phyloP scores from a whole-genome alignment of 2,797 vertebrate species.

The Parauchenoglanis punctatus region DNA sequence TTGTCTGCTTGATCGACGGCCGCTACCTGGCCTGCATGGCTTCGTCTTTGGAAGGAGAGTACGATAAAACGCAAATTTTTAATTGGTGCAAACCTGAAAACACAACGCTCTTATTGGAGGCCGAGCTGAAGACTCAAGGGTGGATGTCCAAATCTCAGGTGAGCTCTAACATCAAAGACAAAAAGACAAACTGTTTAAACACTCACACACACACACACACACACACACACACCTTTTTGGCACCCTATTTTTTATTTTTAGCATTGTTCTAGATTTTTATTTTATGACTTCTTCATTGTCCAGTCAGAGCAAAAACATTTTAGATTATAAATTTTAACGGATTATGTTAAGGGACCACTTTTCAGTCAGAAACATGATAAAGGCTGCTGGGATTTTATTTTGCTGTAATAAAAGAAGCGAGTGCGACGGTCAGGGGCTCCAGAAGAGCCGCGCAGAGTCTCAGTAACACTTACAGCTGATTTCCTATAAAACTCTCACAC shows the following conservation, averaged over 20 bases:
- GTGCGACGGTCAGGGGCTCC: too few relatives aligned
- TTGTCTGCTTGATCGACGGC: background rate
- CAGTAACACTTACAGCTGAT: too few relatives aligned
- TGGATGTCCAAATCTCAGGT: background rate
- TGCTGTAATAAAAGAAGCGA: too few relatives aligned
- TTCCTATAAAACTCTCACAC: too few relatives aligned
- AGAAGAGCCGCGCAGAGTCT: too few relatives aligned
- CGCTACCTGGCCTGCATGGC: background rate
- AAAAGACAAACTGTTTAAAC: background rate
- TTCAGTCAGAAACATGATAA: too few relatives aligned
- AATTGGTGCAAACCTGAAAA: background rate
- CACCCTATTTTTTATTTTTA: too few relatives aligned
- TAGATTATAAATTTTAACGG: too few relatives aligned
- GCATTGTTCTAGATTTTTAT: too few relatives aligned
- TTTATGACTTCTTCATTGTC: background rate
- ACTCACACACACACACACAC: background rate
- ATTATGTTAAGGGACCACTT: too few relatives aligned
- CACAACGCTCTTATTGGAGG: background rate
- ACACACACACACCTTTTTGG: too few relatives aligned
- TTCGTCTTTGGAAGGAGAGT: background rate
- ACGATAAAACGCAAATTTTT: background rate
- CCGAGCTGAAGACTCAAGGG: accelerated
- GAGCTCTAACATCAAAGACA: background rate
- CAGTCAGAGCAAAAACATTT: background rate
- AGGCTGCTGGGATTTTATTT: too few relatives aligned